A percentile compares a stretch with the other conserved stretches of the same genome.
phyloP scores from a whole-genome alignment of 2,888 invertebrate species.

The Pantelozetes paolii region DNA sequence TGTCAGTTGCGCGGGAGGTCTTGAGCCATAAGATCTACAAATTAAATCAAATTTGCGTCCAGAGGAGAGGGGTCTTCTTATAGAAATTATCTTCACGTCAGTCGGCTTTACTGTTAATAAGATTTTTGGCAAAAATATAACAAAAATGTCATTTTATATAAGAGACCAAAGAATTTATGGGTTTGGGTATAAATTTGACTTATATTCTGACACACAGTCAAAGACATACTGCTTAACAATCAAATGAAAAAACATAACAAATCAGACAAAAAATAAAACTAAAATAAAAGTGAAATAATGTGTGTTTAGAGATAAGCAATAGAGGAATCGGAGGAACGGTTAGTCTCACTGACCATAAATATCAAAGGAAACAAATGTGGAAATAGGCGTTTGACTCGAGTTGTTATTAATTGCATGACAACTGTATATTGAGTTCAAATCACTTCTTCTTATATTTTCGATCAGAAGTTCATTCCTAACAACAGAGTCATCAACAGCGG shows the following conservation, averaged over 20 bases:
- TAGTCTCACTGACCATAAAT: slow-evolving; percentile 9
- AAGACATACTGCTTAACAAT: background rate
- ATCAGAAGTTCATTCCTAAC: slow-evolving; percentile 18
- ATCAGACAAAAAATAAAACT: background rate
- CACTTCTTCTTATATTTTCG: slow-evolving; percentile 1
- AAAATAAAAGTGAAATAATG: background rate
- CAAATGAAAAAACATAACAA: background rate
- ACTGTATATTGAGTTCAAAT: slow-evolving; percentile 26
- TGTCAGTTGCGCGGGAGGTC: slow-evolving; percentile 35
- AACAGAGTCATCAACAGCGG: slow-evolving; percentile 9
- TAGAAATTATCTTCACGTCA: slow-evolving; percentile 35
- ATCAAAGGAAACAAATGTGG: slow-evolving; percentile 32
- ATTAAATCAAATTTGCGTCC: slow-evolving; percentile 33
- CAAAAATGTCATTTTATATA: slow-evolving; percentile 5
- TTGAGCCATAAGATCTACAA: slow-evolving; percentile 32
- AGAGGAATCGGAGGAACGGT: background rate
- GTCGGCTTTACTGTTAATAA: slow-evolving; percentile 32
- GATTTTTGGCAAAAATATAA: slow-evolving; percentile 13
- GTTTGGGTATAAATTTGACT: slow-evolving; percentile 27
- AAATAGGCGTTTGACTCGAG: slow-evolving; percentile 20
- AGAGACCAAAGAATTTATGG: slow-evolving; percentile 12
- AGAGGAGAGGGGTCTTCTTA: slow-evolving; percentile 22
- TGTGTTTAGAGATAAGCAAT: background rate
- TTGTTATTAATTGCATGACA: slow-evolving; percentile 33
- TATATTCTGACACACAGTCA: slow-evolving; percentile 4